These are phyloP conservation scores for Protomyctophum bolini DNA, from an alignment of 2,113 vertebrate genomes.

Conservation along the genomic window DNA sequence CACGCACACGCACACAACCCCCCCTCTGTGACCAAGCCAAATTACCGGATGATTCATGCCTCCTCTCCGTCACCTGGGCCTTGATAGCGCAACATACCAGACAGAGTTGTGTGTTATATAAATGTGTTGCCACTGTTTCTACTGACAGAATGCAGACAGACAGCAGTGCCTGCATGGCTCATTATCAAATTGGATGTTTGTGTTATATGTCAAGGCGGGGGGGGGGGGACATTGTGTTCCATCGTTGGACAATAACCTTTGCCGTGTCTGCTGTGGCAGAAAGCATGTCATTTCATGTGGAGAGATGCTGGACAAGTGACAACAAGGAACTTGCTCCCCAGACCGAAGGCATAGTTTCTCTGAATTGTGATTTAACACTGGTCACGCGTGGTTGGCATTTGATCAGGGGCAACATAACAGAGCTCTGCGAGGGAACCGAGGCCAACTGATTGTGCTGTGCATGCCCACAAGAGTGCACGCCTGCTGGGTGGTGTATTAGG, in stretches of 20 bases:
- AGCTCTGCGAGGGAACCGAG: too few relatives aligned
- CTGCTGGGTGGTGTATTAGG: too few relatives aligned
- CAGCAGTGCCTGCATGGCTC: constrained; percentile 1
- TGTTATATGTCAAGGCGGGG: constrained; percentile 11
- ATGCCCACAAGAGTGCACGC: too few relatives aligned
- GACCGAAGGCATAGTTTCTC: background rate
- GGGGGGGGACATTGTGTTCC: constrained; percentile 10
- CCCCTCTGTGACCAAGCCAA: background rate
- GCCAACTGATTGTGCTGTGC: too few relatives aligned
- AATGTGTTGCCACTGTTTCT: background rate
- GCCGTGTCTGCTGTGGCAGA: constrained; percentile 6
- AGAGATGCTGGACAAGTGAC: constrained; percentile 21
- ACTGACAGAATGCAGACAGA: background rate
- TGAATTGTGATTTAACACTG: background rate
- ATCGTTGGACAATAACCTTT: background rate
- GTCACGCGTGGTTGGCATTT: background rate
- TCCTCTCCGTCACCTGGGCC: background rate
- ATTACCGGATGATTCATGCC: constrained; percentile 1
- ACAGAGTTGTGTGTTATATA: background rate
- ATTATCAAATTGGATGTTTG: constrained; percentile 29
- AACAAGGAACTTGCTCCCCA: background rate
- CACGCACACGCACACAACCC: background rate
- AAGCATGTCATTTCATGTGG: constrained; percentile 43
- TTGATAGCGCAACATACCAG: background rate
- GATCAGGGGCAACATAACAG: background rate